Evolutionary conservation across 2,113 vertebrate species (phyloP).

Genomic region (Orientallactaga bullata): DNA sequence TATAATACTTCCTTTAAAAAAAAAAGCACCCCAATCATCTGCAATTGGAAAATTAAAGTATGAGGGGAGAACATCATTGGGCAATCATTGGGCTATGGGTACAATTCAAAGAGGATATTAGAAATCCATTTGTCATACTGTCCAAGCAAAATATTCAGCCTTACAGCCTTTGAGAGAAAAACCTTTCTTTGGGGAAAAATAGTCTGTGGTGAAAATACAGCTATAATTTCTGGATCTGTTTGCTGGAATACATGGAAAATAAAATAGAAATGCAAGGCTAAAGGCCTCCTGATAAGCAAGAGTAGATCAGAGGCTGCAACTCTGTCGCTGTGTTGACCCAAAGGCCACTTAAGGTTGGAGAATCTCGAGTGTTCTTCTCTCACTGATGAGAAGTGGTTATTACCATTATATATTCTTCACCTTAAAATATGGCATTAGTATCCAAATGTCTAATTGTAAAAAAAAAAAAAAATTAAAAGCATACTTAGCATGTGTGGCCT

Average conservation of each 20-base stretch:
- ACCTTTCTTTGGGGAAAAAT: neutral
- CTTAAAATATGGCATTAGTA: conserved; percentile 10
- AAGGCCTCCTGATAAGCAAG: neutral
- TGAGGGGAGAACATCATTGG: no score
- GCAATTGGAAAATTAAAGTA: neutral
- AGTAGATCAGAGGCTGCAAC: neutral
- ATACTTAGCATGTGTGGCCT: neutral
- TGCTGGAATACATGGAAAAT: neutral
- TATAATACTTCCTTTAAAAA: neutral
- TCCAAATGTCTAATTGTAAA: neutral
- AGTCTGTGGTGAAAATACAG: neutral
- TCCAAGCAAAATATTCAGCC: neutral
- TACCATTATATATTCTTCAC: neutral
- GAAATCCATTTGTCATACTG: neutral
- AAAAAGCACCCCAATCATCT: neutral
- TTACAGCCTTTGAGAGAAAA: neutral
- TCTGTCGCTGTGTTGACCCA: neutral
- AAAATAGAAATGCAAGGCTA: neutral
- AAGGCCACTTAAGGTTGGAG: no score
- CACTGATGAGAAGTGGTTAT: neutral
- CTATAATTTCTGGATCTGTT: conserved; percentile 10
- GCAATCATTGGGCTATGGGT: neutral
- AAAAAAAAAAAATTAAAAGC: neutral
- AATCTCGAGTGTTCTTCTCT: neutral
- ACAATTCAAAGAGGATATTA: neutral